Conservation (phyloP, 2,113 vertebrate species). For the Spea bombifrons region DNA sequence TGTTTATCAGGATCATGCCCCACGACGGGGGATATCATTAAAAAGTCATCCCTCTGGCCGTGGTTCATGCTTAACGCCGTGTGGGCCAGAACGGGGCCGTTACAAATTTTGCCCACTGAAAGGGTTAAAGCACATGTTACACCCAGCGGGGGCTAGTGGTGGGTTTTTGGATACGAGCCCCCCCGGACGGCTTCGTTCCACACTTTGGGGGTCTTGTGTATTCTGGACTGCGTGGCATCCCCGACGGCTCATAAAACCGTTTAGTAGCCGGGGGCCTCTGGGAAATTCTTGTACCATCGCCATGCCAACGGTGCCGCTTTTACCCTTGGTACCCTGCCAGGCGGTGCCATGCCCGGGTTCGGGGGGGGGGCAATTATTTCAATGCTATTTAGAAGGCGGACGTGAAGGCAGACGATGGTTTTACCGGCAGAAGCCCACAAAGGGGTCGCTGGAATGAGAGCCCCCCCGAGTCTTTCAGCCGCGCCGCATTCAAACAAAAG, state of each 20-base stretch:
- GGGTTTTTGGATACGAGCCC: no score
- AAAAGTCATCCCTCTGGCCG: no score
- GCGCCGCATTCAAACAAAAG: slow-evolving; percentile 28
- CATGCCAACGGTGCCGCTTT: slow-evolving; percentile 27
- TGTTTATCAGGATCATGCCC: no score
- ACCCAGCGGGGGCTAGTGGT: no score
- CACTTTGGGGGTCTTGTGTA: no score
- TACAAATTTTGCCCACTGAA: no score
- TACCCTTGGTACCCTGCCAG: slow-evolving; percentile 20
- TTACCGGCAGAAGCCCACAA: slow-evolving; percentile 23
- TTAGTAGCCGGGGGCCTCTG: not conserved
- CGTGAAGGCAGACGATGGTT: slow-evolving; percentile 16
- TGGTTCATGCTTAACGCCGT: no score
- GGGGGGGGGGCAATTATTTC: not conserved
- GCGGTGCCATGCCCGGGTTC: slow-evolving; percentile 21
- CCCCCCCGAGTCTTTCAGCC: slow-evolving; percentile 24
- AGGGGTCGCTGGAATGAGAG: slow-evolving; percentile 27
- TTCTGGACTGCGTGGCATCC: no score
- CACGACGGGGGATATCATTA: no score
- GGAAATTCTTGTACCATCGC: not conserved
- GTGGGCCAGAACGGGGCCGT: no score
- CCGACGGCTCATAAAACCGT: not conserved
- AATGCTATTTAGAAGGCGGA: slow-evolving; percentile 1
- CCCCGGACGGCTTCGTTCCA: no score
- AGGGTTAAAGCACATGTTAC: no score